Evolutionary conservation across 2,888 invertebrate species (phyloP).

Genomic region (Diarsia mendica): DNA sequence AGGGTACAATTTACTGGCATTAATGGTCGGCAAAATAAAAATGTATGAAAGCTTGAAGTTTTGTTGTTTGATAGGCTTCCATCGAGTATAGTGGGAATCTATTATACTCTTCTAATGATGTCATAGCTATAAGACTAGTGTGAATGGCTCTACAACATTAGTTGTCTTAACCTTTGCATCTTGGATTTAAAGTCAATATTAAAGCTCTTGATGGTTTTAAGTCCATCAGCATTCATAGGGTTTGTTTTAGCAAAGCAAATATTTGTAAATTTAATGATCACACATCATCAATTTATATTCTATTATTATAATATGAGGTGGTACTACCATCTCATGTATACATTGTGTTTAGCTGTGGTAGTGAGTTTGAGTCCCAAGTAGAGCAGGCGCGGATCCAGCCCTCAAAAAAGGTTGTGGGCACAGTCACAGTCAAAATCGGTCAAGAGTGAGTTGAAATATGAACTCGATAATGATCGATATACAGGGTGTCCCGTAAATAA

Average conservation of each 20-base stretch:
- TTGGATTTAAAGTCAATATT: constrained; percentile 22
- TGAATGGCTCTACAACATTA: not conserved
- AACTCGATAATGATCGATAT: no score
- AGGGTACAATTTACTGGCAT: not conserved
- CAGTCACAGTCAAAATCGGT: no score
- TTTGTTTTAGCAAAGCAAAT: constrained; percentile 10
- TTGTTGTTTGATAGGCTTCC: no score
- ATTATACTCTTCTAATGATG: not conserved
- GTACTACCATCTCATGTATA: not conserved
- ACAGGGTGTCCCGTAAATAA: no score
- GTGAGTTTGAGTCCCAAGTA: not conserved
- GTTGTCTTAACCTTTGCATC: constrained; percentile 9
- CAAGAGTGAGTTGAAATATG: no score
- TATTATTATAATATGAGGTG: not conserved
- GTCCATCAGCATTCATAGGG: not conserved
- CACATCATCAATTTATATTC: not conserved
- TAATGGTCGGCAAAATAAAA: not conserved
- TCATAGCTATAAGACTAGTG: not conserved
- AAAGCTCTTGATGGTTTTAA: constrained; percentile 22
- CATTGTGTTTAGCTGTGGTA: not conserved
- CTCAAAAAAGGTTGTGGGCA: no score
- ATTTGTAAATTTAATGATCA: not conserved
- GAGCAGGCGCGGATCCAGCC: no score
- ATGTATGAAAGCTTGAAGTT: not conserved
- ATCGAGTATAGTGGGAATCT: not conserved